Percentiles rank a stretch among this genome's conserved stretches.
Conservation (phyloP, 2,888 invertebrate species). For the Caradrina kadenii region DNA sequence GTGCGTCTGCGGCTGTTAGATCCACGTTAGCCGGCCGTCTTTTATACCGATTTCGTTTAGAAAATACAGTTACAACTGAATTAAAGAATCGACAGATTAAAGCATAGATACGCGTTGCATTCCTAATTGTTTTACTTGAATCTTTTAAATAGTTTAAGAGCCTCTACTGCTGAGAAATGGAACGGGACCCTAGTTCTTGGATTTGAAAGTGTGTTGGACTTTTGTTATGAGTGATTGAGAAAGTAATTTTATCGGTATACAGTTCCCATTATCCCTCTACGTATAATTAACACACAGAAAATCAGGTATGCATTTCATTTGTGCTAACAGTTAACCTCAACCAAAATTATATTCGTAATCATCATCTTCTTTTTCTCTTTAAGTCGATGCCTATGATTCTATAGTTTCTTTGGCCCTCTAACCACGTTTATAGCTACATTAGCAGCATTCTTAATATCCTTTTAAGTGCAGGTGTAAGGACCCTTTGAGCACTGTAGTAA, state of each 20-base stretch:
- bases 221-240: slow-evolving; percentile 6
- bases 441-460: too few relatives aligned
- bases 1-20: slow-evolving; percentile 63
- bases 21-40: slow-evolving; percentile 74
- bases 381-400: too few relatives aligned
- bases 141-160: slow-evolving; percentile 24
- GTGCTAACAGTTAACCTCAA: slow-evolving; percentile 13
- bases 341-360: slow-evolving; percentile 25
- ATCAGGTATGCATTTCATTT: neutral
- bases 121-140: slow-evolving; percentile 45
- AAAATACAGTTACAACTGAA: slow-evolving; percentile 78
- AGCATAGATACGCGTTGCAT: slow-evolving; percentile 53
- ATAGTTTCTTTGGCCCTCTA: too few relatives aligned
- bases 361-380: too few relatives aligned
- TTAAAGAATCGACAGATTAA: slow-evolving; percentile 59
- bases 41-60: slow-evolving; percentile 81
- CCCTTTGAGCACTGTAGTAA: too few relatives aligned
- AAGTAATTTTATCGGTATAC: neutral
- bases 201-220: slow-evolving; percentile 16
- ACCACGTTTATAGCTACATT: too few relatives aligned
- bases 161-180: slow-evolving; percentile 11
- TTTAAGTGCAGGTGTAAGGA: too few relatives aligned
- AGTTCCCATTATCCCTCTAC: neutral
- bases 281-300: neutral
- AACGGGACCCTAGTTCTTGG: neutral